Conservation (phyloP, 2,797 vertebrate genomes). For the Paratrypauchen microcephalus region DNA sequence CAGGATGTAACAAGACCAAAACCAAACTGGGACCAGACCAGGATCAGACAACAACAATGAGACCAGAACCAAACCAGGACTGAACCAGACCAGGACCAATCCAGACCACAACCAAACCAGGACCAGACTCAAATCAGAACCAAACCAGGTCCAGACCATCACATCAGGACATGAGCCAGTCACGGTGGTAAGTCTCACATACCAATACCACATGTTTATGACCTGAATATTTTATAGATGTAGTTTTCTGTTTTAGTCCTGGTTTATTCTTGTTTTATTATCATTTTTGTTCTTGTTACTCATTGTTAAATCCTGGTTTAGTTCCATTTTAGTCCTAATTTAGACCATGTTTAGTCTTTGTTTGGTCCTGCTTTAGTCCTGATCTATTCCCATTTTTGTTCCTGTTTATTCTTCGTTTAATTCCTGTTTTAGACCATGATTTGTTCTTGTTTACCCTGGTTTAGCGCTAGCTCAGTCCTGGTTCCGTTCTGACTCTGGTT, state of each 20-base stretch:
- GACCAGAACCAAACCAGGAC: not conserved
- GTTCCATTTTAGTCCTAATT: too few species aligned
- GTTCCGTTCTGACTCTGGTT: conserved; percentile 7
- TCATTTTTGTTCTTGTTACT: not conserved
- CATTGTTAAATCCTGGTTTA: too few species aligned
- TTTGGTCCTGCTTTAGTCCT: too few species aligned
- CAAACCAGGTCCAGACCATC: not conserved
- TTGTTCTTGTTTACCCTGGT: too few species aligned
- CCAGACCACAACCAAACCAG: not conserved
- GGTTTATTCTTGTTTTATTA: too few species aligned
- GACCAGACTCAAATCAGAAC: not conserved
- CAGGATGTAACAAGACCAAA: too few species aligned
- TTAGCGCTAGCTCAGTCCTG: not conserved
- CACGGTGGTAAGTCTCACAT: not conserved
- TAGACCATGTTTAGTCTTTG: not conserved
- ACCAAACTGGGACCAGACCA: too few species aligned
- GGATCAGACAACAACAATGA: not conserved
- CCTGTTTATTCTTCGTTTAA: not conserved
- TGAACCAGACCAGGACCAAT: not conserved
- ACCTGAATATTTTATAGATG: too few species aligned
- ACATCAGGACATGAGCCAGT: not conserved
- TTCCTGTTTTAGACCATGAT: not conserved
- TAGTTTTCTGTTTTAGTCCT: too few species aligned
- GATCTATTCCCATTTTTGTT: too few species aligned
- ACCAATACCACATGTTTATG: too few species aligned